Evolutionary conservation across 2,113 vertebrate genomes (phyloP).

Genomic region (Clarias gariepinus): DNA sequence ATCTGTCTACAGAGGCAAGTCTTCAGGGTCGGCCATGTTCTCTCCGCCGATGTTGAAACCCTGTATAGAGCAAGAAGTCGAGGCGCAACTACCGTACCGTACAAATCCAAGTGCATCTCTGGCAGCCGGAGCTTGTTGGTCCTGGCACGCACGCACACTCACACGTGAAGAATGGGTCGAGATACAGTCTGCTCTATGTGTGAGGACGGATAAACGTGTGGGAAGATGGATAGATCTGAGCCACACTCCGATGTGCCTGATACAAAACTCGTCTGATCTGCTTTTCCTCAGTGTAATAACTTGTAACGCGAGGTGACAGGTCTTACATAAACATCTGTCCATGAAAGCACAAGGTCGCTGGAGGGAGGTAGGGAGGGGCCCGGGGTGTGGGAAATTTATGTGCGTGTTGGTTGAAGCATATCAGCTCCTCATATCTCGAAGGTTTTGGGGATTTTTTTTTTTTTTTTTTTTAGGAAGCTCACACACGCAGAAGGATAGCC

Average conservation of each 20-base stretch:
- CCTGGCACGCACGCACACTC: neutral
- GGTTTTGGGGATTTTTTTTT: neutral
- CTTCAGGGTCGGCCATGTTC: slow-evolving; percentile 42
- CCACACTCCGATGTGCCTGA: neutral
- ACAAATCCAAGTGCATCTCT: slow-evolving; percentile 53
- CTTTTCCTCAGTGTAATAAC: neutral
- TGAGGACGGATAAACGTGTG: neutral
- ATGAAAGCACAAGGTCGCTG: neutral
- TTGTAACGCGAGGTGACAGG: slow-evolving; percentile 13
- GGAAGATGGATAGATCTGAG: neutral
- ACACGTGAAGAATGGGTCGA: slow-evolving; percentile 10
- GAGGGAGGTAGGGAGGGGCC: too few species aligned
- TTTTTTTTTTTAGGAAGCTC: neutral
- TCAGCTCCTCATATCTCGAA: neutral
- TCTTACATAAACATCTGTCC: slow-evolving; percentile 13
- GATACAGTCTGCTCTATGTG: neutral
- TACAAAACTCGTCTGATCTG: neutral
- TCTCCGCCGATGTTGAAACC: slow-evolving; percentile 46
- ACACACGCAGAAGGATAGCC: neutral
- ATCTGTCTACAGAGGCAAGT: slow-evolving; percentile 37
- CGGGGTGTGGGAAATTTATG: neutral
- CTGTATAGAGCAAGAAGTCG: slow-evolving; percentile 37
- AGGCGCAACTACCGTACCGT: neutral
- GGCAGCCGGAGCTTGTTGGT: slow-evolving; percentile 23
- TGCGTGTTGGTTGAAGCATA: neutral